phyloP scores from a whole-genome alignment of 2,888 invertebrate genomes.

The Lasioglossum lativentre region DNA sequence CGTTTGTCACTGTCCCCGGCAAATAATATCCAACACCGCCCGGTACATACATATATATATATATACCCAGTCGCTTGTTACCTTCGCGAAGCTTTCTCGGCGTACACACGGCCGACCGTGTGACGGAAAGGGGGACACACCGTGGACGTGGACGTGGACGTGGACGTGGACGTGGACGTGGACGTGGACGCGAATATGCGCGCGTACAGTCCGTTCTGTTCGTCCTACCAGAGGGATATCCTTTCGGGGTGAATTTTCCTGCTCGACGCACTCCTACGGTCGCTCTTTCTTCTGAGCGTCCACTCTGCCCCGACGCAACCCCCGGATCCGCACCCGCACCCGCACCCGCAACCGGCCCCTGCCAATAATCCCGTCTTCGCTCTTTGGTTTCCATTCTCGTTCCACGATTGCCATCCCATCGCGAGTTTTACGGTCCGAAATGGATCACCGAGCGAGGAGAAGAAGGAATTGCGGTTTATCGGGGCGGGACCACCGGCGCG shows the following conservation, averaged over 20 bases:
- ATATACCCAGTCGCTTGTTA: conserved; percentile 52
- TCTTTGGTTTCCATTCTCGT: conserved; percentile 57
- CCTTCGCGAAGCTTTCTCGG: conserved; percentile 65
- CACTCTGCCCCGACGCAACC: not conserved
- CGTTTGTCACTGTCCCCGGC: conserved; percentile 84
- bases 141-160: not conserved
- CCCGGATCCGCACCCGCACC: not conserved
- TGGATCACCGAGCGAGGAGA: conserved; percentile 14
- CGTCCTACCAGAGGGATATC: conserved; percentile 42
- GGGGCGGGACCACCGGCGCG: not conserved
- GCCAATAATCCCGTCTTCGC: conserved; percentile 63
- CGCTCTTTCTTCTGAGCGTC: not conserved
- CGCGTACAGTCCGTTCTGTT: conserved; percentile 32
- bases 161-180: not conserved
- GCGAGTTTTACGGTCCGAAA: conserved; percentile 28
- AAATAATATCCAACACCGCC: conserved; percentile 82
- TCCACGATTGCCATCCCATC: not conserved
- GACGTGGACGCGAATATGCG: not conserved
- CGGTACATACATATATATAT: conserved; percentile 56
- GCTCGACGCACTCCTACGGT: conserved; percentile 59
- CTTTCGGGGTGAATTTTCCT: conserved; percentile 84
- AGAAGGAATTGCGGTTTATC: conserved; percentile 18
- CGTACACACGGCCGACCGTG: conserved; percentile 44
- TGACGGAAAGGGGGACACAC: conserved; percentile 35
- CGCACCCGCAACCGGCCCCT: not conserved